Conservation (phyloP, 2,797 vertebrate genomes). For the Chelon labrosus region DNA sequence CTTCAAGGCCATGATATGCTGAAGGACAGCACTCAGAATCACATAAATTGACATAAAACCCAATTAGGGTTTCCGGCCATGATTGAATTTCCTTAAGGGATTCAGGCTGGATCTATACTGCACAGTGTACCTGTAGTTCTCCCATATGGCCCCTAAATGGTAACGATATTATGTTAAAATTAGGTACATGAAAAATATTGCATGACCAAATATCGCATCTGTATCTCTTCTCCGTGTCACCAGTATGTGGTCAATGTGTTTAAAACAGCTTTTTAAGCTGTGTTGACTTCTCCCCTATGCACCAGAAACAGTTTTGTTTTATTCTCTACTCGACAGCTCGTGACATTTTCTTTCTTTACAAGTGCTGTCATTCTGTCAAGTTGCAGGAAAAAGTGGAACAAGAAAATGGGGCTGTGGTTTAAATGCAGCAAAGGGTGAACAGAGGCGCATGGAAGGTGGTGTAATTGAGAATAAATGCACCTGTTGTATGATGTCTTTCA, state of each 20-base stretch:
- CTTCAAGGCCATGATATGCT: conserved; percentile 64
- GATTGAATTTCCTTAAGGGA: conserved; percentile 69
- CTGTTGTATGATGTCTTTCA: conserved; percentile 21
- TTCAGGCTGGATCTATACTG: conserved; percentile 35
- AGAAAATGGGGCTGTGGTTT: conserved; percentile 28
- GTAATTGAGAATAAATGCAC: conserved; percentile 45
- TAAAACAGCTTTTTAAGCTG: conserved; percentile 45
- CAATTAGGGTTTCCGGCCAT: conserved; percentile 73
- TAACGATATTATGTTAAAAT: conserved; percentile 17
- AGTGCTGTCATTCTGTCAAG: conserved; percentile 71
- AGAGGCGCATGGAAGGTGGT: conserved; percentile 35
- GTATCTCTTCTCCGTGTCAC: conserved; percentile 8
- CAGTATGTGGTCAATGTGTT: conserved; percentile 34
- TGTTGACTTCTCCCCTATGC: conserved; percentile 32
- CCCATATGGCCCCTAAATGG: conserved; percentile 26
- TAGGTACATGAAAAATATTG: neutral
- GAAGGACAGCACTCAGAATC: conserved; percentile 70
- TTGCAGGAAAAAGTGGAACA: conserved; percentile 42
- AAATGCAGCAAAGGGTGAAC: conserved; percentile 45
- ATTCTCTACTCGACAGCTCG: conserved; percentile 67
- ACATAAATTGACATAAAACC: conserved; percentile 74
- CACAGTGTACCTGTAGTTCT: conserved; percentile 28
- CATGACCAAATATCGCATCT: conserved; percentile 1
- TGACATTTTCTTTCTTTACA: conserved; percentile 59
- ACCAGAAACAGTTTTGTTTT: conserved; percentile 60